Conservation (phyloP, 2,888 invertebrate species). For the Campaea margaritaria region DNA sequence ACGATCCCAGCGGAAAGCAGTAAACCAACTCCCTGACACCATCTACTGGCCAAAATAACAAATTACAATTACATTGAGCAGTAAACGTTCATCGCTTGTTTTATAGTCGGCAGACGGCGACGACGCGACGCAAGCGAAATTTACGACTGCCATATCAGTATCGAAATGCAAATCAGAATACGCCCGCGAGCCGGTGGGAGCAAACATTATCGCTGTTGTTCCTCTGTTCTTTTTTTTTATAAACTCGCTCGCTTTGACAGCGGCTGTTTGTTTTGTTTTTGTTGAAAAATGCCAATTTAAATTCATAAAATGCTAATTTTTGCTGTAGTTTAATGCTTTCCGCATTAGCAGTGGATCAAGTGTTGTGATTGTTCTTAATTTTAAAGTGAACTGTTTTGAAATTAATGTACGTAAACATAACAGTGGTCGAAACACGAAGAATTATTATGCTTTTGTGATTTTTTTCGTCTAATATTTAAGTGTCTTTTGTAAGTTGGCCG, state of each 20-base stretch:
- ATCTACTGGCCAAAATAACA: too few relatives aligned
- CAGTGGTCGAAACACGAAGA: too few relatives aligned
- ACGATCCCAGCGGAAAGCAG: too few relatives aligned
- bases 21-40: too few relatives aligned
- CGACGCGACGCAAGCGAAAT: conserved; percentile 10
- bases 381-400: too few relatives aligned
- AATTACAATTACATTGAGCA: background rate
- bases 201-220: conserved; percentile 30
- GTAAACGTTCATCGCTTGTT: background rate
- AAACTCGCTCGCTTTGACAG: conserved; percentile 29
- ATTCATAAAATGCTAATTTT: background rate
- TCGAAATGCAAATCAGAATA: conserved; percentile 29
- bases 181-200: conserved; percentile 24
- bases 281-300: background rate
- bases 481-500: conserved; percentile 6
- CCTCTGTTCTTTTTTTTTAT: conserved; percentile 38
- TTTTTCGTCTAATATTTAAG: background rate
- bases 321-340: background rate
- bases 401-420: too few relatives aligned
- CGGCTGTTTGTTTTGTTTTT: conserved; percentile 20
- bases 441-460: too few relatives aligned
- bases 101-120: background rate
- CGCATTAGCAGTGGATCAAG: too few relatives aligned
- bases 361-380: too few relatives aligned
- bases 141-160: conserved; percentile 16